Evolutionary conservation across 2,113 vertebrate species (phyloP).

Genomic region (Circaetus gallicus): DNA sequence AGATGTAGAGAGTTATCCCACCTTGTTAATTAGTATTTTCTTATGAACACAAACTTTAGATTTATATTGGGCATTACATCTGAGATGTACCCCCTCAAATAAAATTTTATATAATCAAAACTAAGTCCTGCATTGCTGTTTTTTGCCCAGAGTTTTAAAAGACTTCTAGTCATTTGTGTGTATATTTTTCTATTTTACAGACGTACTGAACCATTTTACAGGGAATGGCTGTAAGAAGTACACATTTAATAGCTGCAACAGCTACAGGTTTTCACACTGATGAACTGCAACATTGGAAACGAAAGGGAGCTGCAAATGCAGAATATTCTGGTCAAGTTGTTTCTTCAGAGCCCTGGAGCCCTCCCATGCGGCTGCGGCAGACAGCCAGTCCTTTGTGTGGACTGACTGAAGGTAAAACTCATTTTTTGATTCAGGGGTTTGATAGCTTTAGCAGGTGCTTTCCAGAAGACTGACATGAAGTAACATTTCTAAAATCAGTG

Average conservation of each 20-base stretch:
- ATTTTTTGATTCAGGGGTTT: not conserved
- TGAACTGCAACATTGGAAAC: not conserved
- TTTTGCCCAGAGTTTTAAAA: not conserved
- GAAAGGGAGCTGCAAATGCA: not conserved
- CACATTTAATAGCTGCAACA: not conserved
- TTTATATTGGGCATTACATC: not conserved
- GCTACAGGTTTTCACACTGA: not conserved
- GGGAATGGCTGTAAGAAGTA: not conserved
- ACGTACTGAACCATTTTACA: not conserved
- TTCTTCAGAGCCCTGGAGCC: not conserved
- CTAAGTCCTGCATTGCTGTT: not conserved
- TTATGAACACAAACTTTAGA: not conserved
- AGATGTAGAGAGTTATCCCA: constrained; percentile 24
- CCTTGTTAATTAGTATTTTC: constrained; percentile 10
- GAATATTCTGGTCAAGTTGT: not conserved
- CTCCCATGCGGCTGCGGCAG: not conserved
- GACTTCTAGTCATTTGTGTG: not conserved
- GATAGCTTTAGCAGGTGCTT: not conserved
- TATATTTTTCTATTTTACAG: not conserved
- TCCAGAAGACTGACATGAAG: not conserved
- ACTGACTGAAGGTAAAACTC: not conserved
- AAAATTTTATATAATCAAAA: not conserved
- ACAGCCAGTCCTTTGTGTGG: accelerated
- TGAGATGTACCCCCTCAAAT: not conserved
- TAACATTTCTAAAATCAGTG: not conserved